Base-by-base conservation (phyloP, 2,888 invertebrate genomes). In the Phalera bucephala region DNA sequence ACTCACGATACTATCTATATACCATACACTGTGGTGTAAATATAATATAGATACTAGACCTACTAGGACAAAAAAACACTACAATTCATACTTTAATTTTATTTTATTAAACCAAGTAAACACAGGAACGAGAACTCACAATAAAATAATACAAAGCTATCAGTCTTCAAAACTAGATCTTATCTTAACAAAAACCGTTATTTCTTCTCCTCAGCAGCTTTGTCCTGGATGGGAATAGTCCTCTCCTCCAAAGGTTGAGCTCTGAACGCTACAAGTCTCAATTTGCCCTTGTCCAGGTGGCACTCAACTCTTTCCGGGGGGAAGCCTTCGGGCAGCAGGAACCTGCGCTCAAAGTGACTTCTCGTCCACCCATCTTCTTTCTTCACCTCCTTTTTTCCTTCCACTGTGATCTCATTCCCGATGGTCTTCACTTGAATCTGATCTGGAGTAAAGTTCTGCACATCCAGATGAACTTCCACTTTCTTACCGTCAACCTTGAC, bases 391-490 rank as follows among this genome's bases (percentile, higher is more conserved):
- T 95, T 96, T 67, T 93, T 95, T 0, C 94, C 96, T 72, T 96
- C 94, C n/a, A 95, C 91, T 32, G 93, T 91, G 13, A 96, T 91
- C 35, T 91, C 91, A 48, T 93, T 92, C 4, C 95, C 95, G 0
- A 94, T 90, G 0, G 94, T 95, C 74, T 95, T 95, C 11, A 96
- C 95, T 5, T 91, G 90, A 21, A 96, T 93, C 74, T 96, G 96
- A 9, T 93, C 92, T 0, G 96, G 95, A n/a, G 91, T 84, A 63
- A 95, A 96, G 56, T 95, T 94, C 61, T 94, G 92, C 0, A 96
- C 95, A 65, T 96, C 95, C 57, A 95, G 78, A 49, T 92, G 92
- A 6, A 94, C 93, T 66, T 93, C 93, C 47, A 93, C 94, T 41
- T 93, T 93, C 57, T 94, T 92, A n/a, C 92, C 91, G 62, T 93